A percentile compares a stretch with the other conserved stretches of the same genome.
Evolutionary conservation across 2,888 invertebrate genomes (phyloP).

Genomic region (Epinotia nisella): DNA sequence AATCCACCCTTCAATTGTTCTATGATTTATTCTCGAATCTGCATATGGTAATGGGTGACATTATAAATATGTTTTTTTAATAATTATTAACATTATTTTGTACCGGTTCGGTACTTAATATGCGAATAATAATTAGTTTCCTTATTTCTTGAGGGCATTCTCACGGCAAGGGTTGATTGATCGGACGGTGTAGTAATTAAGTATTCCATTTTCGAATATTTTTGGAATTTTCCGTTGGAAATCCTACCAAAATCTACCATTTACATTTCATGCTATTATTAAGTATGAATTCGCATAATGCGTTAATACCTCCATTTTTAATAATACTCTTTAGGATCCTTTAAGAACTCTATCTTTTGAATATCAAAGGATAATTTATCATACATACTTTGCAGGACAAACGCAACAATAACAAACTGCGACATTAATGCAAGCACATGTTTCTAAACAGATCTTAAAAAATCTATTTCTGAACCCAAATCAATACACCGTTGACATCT

Average conservation of each 20-base stretch:
- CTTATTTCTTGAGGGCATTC: constrained; percentile 72
- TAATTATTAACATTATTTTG: constrained; percentile 70
- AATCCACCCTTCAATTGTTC: constrained; percentile 76
- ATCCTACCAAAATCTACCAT: constrained; percentile 22
- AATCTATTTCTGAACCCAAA: constrained; percentile 77
- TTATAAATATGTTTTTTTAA: constrained; percentile 56
- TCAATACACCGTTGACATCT: constrained; percentile 76
- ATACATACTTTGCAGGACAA: constrained; percentile 46
- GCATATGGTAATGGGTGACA: constrained; percentile 71
- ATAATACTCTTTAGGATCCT: constrained; percentile 12
- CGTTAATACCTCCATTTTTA: constrained; percentile 20
- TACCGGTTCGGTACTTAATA: constrained; percentile 71
- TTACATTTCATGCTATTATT: constrained; percentile 1
- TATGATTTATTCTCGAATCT: constrained; percentile 80
- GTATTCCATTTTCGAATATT: constrained; percentile 40
- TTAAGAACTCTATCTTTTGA: constrained; percentile 26
- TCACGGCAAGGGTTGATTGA: constrained; percentile 79
- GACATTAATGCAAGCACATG: constrained; percentile 63
- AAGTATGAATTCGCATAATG: constrained; percentile 20
- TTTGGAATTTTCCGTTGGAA: constrained; percentile 32
- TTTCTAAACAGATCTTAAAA: constrained; percentile 62
- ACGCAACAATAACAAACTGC: constrained; percentile 54
- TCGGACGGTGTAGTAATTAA: constrained; percentile 51
- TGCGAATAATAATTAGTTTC: constrained; percentile 83
- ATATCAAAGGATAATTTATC: constrained; percentile 43